Conservation (phyloP, 2,888 invertebrate species). For the Lordiphosa andalusiaca region DNA sequence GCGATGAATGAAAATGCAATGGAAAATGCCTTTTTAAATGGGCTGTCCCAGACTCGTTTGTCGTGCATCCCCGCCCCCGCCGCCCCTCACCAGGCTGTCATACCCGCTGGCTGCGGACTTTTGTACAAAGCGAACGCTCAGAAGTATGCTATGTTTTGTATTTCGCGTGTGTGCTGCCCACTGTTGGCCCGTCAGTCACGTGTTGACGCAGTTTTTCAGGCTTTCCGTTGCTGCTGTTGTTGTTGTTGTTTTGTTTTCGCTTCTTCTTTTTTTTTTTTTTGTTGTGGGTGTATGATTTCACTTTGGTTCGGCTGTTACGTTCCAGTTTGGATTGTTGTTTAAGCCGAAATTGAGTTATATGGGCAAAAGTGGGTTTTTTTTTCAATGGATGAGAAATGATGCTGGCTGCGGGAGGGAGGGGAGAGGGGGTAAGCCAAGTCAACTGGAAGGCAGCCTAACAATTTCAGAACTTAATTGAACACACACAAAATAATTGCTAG, state of each 20-base stretch:
- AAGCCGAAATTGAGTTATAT: slow-evolving; percentile 64
- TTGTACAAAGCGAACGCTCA: slow-evolving; percentile 44
- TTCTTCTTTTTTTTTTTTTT: slow-evolving; percentile 12
- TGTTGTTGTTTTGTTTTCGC: slow-evolving; percentile 19
- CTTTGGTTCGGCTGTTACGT: slow-evolving; percentile 33
- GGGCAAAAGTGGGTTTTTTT: slow-evolving; percentile 14
- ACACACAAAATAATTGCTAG: slow-evolving; percentile 33
- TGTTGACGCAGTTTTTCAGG: slow-evolving; percentile 42
- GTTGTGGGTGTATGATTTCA: slow-evolving; percentile 32
- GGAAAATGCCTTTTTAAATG: slow-evolving; percentile 61
- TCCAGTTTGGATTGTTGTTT: slow-evolving; percentile 50
- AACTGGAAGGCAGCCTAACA: slow-evolving; percentile 31
- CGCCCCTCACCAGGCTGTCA: background rate
- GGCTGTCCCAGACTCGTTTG: slow-evolving; percentile 17
- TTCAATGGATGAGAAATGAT: slow-evolving; percentile 1
- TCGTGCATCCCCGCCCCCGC: background rate
- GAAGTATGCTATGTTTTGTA: slow-evolving; percentile 51
- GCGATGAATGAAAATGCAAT: slow-evolving; percentile 69
- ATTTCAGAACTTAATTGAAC: slow-evolving; percentile 34
- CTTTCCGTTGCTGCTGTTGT: slow-evolving; percentile 16
- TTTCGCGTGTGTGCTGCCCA: slow-evolving; percentile 22
- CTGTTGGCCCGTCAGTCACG: slow-evolving; percentile 39
- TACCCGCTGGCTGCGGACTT: background rate
- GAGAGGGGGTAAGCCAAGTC: slow-evolving; percentile 15
- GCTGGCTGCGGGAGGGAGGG: background rate